Evolutionary conservation across 2,797 vertebrate species (phyloP), one percentile per base, ranked within the genome.

Genomic region (Muscicapa comitata): DNA sequence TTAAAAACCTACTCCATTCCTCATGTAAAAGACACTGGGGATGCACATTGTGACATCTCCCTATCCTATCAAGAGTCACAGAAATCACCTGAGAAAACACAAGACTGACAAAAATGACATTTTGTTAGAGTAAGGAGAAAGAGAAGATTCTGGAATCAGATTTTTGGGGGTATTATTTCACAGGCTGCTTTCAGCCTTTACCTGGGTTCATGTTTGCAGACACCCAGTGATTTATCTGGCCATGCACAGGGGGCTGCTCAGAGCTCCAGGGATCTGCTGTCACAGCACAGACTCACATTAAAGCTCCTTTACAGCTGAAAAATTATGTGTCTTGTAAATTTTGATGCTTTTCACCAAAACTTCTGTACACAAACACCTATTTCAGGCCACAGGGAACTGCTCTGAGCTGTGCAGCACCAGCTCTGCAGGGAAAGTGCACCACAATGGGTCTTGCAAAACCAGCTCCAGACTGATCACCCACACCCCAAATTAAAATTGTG

Each of bases 311-410:
- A 11, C 23, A 51, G 31, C 5, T 35, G 47, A 59, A 81, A 59
- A 71, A 58, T 3, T 0, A 70, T 0, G 6, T 0, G 2, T 10
- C 33, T 10, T 13, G 9, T 48, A 67, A 68, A 61, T 37, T 57
- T 6, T 31, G 23, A 68, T 68, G 42, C 17, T 42, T 28, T 45
- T 65, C 65, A 65, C 17, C 51, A 26, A 28, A 24, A 18, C 25
- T 26, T 61, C 2, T 11, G 4, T 13, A 43, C 33, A 11, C 3
- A 13, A 76, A 35, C 9, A 9, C 10, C 43, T 51, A 11, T 18
- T 48, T 48, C 45, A 86, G 57, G 25, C 21, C 51, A 45, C 29
- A 58, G 66, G 23, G 11, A 58, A 47, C 26, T 3, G 40, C 37
- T 37, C 12, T 31, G 77, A 70, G 29, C 21, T 6, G 33, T 6